These are phyloP conservation scores for Sminthurides aquaticus DNA, from an alignment of 2,888 invertebrate species.

Conservation along the genomic window DNA sequence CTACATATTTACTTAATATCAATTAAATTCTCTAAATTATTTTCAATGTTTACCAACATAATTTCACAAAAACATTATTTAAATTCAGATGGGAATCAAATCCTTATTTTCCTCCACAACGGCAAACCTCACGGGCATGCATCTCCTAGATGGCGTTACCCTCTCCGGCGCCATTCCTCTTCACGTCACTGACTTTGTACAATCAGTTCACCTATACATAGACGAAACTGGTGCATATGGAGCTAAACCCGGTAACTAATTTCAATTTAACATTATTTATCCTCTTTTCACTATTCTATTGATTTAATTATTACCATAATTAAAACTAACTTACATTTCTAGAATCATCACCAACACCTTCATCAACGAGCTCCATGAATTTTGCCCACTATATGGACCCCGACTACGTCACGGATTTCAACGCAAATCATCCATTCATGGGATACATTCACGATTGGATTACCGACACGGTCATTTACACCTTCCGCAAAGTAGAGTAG, in stretches of 20 bases:
- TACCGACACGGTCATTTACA: slow-evolving; percentile 56
- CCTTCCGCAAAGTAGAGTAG: slow-evolving; percentile 42
- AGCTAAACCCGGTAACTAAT: background rate
- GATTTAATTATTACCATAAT: background rate
- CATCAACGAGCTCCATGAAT: too few species aligned
- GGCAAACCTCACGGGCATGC: slow-evolving; percentile 10
- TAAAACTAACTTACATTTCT: too few species aligned
- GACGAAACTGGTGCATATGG: slow-evolving; percentile 14
- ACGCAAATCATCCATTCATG: slow-evolving; percentile 58
- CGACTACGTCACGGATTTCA: slow-evolving; percentile 1
- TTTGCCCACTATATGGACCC: background rate
- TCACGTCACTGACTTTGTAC: slow-evolving; percentile 12
- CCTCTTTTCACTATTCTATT: too few species aligned
- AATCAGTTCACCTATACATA: slow-evolving; percentile 9
- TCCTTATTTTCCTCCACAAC: slow-evolving; percentile 9
- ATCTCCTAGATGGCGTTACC: background rate
- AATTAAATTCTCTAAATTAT: too few species aligned
- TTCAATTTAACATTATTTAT: too few species aligned
- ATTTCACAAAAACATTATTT: background rate
- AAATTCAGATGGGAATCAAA: slow-evolving; percentile 11
- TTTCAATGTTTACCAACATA: background rate
- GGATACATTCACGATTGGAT: slow-evolving; percentile 58
- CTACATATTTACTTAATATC: too few species aligned
- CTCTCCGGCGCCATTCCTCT: slow-evolving; percentile 12
- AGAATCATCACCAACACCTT: too few species aligned